These are phyloP conservation scores for Tetramorium parvispinum DNA, from an alignment of 1,140 invertebrate genomes.

Conservation along the genomic window DNA sequence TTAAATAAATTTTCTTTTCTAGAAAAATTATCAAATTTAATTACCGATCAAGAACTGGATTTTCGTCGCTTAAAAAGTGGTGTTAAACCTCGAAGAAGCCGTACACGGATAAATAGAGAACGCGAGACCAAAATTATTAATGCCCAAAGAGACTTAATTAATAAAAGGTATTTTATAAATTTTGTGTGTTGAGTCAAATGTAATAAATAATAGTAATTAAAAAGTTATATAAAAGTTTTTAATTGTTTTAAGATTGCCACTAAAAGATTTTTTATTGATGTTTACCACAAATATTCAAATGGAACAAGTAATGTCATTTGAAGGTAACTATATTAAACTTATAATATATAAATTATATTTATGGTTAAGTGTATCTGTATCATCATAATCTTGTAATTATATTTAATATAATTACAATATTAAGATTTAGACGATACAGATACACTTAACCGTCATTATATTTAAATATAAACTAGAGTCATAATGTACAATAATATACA, in stretches of 20 bases:
- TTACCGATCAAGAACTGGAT: slow-evolving; percentile 17
- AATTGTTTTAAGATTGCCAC: neutral
- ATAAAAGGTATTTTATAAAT: slow-evolving; percentile 17
- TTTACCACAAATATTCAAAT: neutral
- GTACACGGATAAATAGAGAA: slow-evolving; percentile 6
- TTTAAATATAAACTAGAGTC: too few species aligned
- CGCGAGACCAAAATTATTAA: slow-evolving; percentile 1
- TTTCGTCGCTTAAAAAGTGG: neutral
- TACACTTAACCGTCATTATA: too few species aligned
- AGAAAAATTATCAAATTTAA: too few species aligned
- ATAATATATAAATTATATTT: too few species aligned
- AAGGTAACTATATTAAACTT: neutral
- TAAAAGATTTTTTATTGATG: neutral
- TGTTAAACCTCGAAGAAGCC: neutral
- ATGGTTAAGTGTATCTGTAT: too few species aligned
- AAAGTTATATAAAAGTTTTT: too few species aligned
- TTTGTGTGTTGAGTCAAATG: neutral
- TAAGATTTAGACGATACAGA: too few species aligned
- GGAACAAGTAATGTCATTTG: neutral
- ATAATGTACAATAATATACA: too few species aligned
- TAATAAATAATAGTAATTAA: neutral
- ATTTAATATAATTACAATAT: too few species aligned
- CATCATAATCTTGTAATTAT: too few species aligned
- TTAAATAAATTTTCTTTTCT: neutral
- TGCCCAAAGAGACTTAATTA: neutral